Conservation (phyloP, 1,140 invertebrate genomes). For the Phymorhynchus buccinoides region DNA sequence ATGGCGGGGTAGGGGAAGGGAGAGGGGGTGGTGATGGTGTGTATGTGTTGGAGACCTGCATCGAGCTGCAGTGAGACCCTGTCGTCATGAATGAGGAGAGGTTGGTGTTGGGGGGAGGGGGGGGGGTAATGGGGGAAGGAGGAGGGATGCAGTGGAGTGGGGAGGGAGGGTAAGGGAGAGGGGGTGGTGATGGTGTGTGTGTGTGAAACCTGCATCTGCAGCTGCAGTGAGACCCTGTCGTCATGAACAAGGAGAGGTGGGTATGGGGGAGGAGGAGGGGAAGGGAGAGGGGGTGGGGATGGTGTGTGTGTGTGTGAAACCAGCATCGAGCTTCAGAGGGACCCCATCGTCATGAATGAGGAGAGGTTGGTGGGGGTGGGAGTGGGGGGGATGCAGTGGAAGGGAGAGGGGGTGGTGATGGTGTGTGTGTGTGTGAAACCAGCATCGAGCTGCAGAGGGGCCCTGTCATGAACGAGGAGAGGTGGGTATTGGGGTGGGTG, state of each 20-base stretch:
- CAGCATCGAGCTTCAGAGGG: constrained; percentile 68
- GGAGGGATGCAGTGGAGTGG: neutral
- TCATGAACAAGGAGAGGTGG: neutral
- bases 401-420: neutral
- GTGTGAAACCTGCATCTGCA: neutral
- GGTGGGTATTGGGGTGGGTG: neutral
- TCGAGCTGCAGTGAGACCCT: constrained; percentile 69
- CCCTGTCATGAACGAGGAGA: too few species aligned
- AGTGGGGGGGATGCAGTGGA: neutral
- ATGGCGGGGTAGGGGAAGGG: neutral
- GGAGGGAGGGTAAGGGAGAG: neutral
- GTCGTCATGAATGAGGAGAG: constrained; percentile 72
- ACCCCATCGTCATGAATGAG: constrained; percentile 71
- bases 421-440: neutral
- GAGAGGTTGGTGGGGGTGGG: constrained; percentile 65
- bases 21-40: neutral
- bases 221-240: too few species aligned
- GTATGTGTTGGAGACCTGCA: constrained; percentile 48
- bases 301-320: constrained; percentile 46
- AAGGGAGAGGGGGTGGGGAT: neutral
- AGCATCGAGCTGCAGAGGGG: neutral
- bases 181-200: neutral
- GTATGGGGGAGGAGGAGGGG: neutral
- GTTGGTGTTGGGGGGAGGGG: neutral
- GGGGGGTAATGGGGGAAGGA: neutral